Evolutionary conservation across 2,888 invertebrate genomes (phyloP).

Genomic region (Caradrina clavipalpis): DNA sequence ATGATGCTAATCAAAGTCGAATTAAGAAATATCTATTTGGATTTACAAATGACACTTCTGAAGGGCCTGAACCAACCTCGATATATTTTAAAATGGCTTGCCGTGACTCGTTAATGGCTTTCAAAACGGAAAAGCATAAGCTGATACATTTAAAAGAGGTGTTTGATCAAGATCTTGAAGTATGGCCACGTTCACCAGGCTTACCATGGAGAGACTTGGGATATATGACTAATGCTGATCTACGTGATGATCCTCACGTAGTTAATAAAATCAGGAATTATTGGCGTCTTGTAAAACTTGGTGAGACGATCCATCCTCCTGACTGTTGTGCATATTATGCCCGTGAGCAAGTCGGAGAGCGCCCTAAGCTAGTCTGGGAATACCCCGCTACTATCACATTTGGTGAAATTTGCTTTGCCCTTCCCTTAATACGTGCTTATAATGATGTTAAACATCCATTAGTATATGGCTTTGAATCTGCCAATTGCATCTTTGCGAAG

Average conservation of each 20-base stretch:
- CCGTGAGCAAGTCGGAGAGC: not conserved
- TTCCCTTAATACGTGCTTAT: not conserved
- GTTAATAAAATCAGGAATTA: not conserved
- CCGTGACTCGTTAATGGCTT: not conserved
- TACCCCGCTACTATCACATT: not conserved
- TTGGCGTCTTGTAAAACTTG: not conserved
- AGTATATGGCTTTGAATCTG: not conserved
- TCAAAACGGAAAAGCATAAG: not conserved
- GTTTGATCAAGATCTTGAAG: not conserved
- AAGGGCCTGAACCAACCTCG: not conserved
- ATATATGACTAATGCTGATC: not conserved
- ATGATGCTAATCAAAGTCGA: not conserved
- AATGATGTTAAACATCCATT: not conserved
- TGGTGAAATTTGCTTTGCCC: not conserved
- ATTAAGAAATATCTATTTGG: not conserved
- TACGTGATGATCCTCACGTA: not conserved
- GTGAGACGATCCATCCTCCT: not conserved
- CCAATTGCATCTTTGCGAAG: not conserved
- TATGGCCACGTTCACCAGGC: not conserved
- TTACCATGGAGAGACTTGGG: not conserved
- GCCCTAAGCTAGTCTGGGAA: not conserved
- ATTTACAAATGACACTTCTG: not conserved
- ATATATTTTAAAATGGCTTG: not conserved
- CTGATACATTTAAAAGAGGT: not conserved
- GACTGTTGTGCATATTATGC: not conserved